Evolutionary conservation across 2,888 invertebrate genomes (phyloP), one percentile per base, ranked within the genome.

Genomic region (Nomada ruficornis): DNA sequence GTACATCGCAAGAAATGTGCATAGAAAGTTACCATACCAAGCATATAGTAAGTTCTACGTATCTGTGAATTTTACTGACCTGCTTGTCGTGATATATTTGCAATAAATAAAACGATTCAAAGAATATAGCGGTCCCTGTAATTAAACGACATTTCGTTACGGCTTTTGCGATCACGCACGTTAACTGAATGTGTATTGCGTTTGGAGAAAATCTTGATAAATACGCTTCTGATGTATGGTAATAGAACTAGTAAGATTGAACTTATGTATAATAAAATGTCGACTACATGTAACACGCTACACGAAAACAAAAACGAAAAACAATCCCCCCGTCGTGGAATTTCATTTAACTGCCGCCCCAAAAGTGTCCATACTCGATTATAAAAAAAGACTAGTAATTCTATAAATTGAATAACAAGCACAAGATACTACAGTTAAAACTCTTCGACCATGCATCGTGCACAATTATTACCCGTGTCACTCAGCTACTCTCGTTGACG

Each of bases 91-190:
- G 13, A 9, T 3, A 63, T 2, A 62, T 13, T 60, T 18, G 2
- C 18, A 13, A 29, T 52, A 52, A 69, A 69, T 69, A 44, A 69
- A 69, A 60, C 26, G 62, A 23, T 70, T 69, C 52, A 18, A 54
- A 4, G 13, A 23, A 23, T 42, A 4, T 44, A 18, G 50, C 15
- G 13, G 15, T 3, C 47, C 13, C 44, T 47, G 29, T 54, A 55
- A 76, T 76, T 76, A 62, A 63, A 72, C 44, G 26, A 55, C 47
- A 23, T n/a, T 44, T 18, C 7, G 13, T 10, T 29, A 44, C 20
- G 18, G 20, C 52, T 76, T 69, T 26, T 29, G 13, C 69, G 52
- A 60, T 75, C 69, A 11, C 13, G 36, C n/a, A 10, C 26, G 69
- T 54, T 62, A 75, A 75, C 69, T 54, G 57, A 69, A 23, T 3